These are phyloP conservation scores for Clarias macrocephalus DNA, from an alignment of 2,113 vertebrate genomes.

Conservation along the genomic window DNA sequence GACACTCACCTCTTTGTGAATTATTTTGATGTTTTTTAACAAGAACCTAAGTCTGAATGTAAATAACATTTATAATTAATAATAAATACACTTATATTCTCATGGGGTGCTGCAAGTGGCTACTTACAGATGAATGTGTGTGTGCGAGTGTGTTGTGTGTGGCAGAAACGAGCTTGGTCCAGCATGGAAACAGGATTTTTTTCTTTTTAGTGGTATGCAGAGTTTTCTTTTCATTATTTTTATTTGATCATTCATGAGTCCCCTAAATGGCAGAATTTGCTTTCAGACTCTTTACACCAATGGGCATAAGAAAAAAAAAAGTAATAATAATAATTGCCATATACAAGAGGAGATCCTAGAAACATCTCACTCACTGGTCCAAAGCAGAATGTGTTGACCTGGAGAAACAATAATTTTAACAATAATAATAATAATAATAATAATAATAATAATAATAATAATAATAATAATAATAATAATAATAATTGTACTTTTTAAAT, in stretches of 20 bases:
- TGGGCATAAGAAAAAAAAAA: background rate
- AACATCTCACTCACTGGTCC: background rate
- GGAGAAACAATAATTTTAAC: background rate
- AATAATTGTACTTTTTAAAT: background rate
- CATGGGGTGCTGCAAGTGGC: background rate
- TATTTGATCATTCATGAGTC: background rate
- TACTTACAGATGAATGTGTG: background rate
- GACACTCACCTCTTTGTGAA: background rate
- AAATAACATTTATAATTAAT: background rate
- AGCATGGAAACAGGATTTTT: background rate
- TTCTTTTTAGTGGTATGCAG: background rate
- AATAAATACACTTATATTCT: background rate
- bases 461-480: background rate
- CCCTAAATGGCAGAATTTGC: background rate
- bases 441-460: background rate
- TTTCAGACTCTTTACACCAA: background rate
- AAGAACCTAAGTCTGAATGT: background rate
- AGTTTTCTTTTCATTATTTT: background rate
- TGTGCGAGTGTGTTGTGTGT: background rate
- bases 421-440: background rate
- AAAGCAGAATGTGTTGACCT: conserved; percentile 28
- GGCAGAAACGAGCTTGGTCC: background rate
- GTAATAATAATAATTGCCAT: background rate
- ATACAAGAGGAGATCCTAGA: background rate
- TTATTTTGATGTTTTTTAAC: background rate